A percentile compares a stretch with the other conserved stretches of the same genome.
These are phyloP conservation scores for Muscina levida DNA, from an alignment of 2,888 invertebrate genomes.

Conservation along the genomic window DNA sequence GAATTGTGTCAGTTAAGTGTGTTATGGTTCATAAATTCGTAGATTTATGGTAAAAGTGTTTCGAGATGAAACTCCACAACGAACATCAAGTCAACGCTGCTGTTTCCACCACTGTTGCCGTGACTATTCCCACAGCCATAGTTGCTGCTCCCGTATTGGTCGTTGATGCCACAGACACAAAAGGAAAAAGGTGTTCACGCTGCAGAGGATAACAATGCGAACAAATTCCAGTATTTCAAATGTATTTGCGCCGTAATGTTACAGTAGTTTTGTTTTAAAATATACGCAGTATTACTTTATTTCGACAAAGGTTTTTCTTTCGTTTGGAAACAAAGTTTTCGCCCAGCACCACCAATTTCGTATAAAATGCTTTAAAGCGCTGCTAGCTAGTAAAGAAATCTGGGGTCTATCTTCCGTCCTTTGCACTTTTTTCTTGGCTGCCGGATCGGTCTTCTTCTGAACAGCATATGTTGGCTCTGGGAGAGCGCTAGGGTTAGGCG, in stretches of 20 bases:
- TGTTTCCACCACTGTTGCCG: conserved; percentile 37
- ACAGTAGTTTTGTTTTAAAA: conserved; percentile 37
- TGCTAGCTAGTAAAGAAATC: conserved; percentile 12
- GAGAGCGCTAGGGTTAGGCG: conserved; percentile 14
- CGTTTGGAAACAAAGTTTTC: conserved; percentile 37
- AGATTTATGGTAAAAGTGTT: conserved; percentile 65
- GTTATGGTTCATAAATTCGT: conserved; percentile 66
- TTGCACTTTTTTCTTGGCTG: conserved; percentile 21
- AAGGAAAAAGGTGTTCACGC: conserved; percentile 48
- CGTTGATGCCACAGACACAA: conserved; percentile 28
- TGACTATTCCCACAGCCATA: conserved; percentile 31
- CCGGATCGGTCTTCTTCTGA: conserved; percentile 4
- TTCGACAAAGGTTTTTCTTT: conserved; percentile 7
- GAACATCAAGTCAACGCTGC: conserved; percentile 53
- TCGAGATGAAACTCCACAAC: conserved; percentile 55
- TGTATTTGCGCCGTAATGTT: conserved; percentile 30
- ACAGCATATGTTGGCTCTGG: conserved; percentile 54
- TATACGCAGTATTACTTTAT: conserved; percentile 47
- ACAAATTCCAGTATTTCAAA: conserved; percentile 43
- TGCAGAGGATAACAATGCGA: conserved; percentile 25
- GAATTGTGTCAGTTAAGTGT: conserved; percentile 66
- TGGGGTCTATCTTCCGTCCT: conserved; percentile 35
- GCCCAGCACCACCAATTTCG: neutral
- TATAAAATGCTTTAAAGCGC: conserved; percentile 22
- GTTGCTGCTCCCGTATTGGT: conserved; percentile 24